These are phyloP conservation scores for Loripinus fragilis DNA, from an alignment of 2,888 invertebrate species.

Conservation along the genomic window DNA sequence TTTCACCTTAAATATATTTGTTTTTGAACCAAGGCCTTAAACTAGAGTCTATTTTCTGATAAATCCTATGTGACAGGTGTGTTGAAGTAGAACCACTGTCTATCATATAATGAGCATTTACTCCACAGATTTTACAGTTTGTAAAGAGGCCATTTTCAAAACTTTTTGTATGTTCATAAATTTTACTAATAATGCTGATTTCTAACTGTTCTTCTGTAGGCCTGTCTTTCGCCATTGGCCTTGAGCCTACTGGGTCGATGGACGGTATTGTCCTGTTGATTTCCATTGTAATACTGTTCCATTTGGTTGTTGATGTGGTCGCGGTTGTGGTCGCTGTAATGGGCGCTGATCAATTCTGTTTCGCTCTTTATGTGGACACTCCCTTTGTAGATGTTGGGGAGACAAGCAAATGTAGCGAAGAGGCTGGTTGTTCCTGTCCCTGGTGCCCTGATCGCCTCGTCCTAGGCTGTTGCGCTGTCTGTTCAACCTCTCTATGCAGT, in stretches of 20 bases:
- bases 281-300: background rate
- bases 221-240: background rate
- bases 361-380: background rate
- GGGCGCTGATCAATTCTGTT: background rate
- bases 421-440: background rate
- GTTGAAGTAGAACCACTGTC: slow-evolving; percentile 29
- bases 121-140: background rate
- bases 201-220: background rate
- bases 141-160: slow-evolving; percentile 29
- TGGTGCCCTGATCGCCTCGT: background rate
- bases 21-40: background rate
- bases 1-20: background rate
- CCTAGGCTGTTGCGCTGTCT: background rate
- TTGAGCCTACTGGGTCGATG: slow-evolving; percentile 1
- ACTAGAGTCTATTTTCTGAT: background rate
- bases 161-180: background rate
- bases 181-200: background rate
- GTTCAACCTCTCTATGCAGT: background rate
- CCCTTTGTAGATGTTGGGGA: background rate
- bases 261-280: background rate
- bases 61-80: background rate
- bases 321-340: background rate
- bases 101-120: slow-evolving; percentile 12
- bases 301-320: background rate
- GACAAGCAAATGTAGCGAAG: background rate